These are phyloP conservation scores for Otocyon megalotis DNA, from an alignment of 2,113 vertebrate genomes.

Conservation along the genomic window DNA sequence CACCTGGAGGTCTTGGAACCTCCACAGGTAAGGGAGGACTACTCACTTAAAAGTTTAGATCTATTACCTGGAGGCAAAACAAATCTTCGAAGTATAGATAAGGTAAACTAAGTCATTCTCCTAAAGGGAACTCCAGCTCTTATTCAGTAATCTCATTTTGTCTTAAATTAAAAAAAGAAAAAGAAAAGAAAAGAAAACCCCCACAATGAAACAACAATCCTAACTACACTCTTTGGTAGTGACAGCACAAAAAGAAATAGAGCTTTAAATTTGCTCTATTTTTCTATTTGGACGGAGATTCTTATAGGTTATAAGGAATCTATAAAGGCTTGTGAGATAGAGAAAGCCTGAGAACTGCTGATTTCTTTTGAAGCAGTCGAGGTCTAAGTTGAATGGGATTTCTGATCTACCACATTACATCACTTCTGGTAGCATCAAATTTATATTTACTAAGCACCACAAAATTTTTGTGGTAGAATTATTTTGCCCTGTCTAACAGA, in stretches of 20 bases:
- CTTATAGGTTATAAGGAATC: background rate
- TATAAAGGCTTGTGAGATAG: background rate
- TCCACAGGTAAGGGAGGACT: background rate
- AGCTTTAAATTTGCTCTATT: background rate
- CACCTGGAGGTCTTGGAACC: background rate
- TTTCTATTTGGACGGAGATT: background rate
- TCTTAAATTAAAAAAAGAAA: background rate
- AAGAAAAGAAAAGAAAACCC: background rate
- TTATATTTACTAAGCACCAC: conserved; percentile 49
- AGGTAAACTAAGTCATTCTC: background rate
- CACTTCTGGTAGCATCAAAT: conserved; percentile 41
- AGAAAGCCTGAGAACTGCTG: background rate
- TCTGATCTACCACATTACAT: conserved; percentile 31
- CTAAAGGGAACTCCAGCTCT: background rate
- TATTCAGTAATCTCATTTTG: background rate
- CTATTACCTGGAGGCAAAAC: background rate
- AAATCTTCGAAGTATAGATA: background rate
- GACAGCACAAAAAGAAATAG: background rate
- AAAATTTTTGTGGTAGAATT: conserved; percentile 26
- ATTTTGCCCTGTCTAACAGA: conserved; percentile 25
- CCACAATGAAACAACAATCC: background rate
- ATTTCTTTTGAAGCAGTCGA: background rate
- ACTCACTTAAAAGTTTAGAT: background rate
- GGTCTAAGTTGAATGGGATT: background rate
- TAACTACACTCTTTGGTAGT: background rate